Conservation (phyloP, 1,140 invertebrate genomes). For the Drosophila cardini region DNA sequence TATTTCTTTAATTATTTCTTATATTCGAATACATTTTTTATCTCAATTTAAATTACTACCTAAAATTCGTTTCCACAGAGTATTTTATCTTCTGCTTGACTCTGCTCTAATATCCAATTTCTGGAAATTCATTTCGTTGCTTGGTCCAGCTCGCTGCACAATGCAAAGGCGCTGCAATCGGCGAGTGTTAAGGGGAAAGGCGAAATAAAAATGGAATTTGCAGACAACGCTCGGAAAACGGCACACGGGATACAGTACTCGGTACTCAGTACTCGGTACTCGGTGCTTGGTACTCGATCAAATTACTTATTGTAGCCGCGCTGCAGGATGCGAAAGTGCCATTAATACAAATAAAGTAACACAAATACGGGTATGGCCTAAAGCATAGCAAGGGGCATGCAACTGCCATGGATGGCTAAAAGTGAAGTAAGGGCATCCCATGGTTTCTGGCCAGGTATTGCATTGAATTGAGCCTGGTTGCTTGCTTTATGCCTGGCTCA, state of each 20-base stretch:
- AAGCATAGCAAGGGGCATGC: background rate
- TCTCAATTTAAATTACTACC: background rate
- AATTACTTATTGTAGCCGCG: conserved; percentile 77
- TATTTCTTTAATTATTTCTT: background rate
- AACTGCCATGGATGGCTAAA: background rate
- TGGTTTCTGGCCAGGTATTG: conserved; percentile 59
- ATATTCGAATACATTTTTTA: background rate
- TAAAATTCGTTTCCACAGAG: background rate
- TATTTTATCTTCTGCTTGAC: background rate
- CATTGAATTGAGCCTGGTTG: conserved; percentile 12
- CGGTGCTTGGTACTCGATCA: conserved; percentile 67
- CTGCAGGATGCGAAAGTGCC: conserved; percentile 77
- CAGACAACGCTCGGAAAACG: background rate
- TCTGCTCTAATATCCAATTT: conserved; percentile 10
- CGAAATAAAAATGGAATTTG: background rate
- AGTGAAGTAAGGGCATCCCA: conserved; percentile 13
- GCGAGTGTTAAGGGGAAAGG: conserved; percentile 10
- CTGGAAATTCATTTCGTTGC: conserved; percentile 62
- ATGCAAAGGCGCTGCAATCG: conserved; percentile 48
- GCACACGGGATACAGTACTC: conserved; percentile 22
- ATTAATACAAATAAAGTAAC: conserved; percentile 81
- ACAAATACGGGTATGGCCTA: conserved; percentile 55
- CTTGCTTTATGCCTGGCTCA: conserved; percentile 37
- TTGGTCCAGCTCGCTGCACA: conserved; percentile 46
- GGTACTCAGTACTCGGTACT: background rate